Evolutionary conservation across 2,797 vertebrate genomes (phyloP).

Genomic region (Characodon lateralis): DNA sequence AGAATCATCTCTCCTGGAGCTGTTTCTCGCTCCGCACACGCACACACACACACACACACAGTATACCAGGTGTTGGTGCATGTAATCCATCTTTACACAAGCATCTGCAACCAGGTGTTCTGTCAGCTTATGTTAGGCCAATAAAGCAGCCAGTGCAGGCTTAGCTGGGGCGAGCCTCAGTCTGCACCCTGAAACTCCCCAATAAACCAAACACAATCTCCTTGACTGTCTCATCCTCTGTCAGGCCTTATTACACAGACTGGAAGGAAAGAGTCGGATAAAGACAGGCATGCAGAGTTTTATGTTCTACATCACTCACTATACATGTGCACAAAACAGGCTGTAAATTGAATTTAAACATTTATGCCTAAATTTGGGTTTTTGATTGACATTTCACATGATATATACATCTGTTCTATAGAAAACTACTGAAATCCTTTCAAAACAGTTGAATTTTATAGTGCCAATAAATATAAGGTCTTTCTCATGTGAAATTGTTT

Average conservation of each 20-base stretch:
- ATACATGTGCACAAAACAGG: background rate
- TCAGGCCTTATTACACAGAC: constrained; percentile 43
- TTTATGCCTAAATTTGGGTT: background rate
- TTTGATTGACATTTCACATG: background rate
- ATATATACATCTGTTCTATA: background rate
- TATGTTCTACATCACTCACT: background rate
- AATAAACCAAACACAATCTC: constrained; percentile 52
- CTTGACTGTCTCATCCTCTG: constrained; percentile 45
- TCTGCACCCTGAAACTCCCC: constrained; percentile 41
- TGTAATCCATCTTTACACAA: constrained; percentile 74
- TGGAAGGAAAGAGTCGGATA: constrained; percentile 14
- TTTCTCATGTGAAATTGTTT: background rate
- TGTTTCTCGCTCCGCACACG: constrained; percentile 20
- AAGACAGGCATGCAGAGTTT: constrained; percentile 15
- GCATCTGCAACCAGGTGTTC: constrained; percentile 74
- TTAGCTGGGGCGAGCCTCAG: constrained; percentile 37
- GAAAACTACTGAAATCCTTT: background rate
- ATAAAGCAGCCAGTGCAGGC: constrained; percentile 56
- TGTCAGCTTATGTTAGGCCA: constrained; percentile 72
- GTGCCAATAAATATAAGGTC: background rate
- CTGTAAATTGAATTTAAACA: background rate
- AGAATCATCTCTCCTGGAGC: constrained; percentile 54
- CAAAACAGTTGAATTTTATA: background rate
- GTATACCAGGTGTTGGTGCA: constrained; percentile 66
- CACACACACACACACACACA: constrained; percentile 14